Evolutionary conservation across 2,888 invertebrate genomes (phyloP), one percentile per base, ranked within the genome.

Genomic region (Pinctada fucata): DNA sequence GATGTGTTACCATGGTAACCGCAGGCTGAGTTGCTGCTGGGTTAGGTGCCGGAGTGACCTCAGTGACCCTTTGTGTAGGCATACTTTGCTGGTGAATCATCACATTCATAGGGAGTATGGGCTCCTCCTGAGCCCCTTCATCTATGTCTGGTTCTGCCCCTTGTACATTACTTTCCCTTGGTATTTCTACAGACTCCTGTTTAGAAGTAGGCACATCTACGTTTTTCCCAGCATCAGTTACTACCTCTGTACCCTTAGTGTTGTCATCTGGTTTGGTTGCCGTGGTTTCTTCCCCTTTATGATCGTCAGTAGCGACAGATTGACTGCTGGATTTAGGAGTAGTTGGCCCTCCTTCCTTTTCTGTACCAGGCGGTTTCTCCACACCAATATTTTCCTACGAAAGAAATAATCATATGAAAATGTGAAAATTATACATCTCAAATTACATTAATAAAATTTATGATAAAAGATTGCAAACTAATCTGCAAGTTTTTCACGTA

Each of bases 81-180:
- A 80, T 73, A 49, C 74, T 80, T 48, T 74, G 79, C 49, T 80
- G 80, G 13, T 79, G 79, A 47, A 80, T 80, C 80, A 80, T 80
- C 13, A 80, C 80, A 78, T 80, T 80, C 80, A 80, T 80, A 67
- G 80, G 80, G 58, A 80, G 51, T n/a, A 80, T 80, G n/a, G 75
- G 80, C 58, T 80, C 80, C 45, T 80, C 80, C 49, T 75, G 80
- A 45, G 72, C 64, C 8, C 73, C 78, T 63, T 78, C 78, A 31
- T 31, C 31, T 31, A 4, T 31, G 31, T 31, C 31, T 31, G 31
- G 31, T 31, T 31, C 31, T 31, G 31, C 31, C 31, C 31, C 31
- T 31, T 31, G 31, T 31, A 31, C 31, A 31, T 31, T 31, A 31
- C 31, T 31, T 31, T 31, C 31, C 31, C 31, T 31, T 31, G 31